A percentile compares a stretch with the other conserved stretches of the same genome.
phyloP scores from a whole-genome alignment of 2,797 vertebrate species.

The Poeciliopsis presidionis region DNA sequence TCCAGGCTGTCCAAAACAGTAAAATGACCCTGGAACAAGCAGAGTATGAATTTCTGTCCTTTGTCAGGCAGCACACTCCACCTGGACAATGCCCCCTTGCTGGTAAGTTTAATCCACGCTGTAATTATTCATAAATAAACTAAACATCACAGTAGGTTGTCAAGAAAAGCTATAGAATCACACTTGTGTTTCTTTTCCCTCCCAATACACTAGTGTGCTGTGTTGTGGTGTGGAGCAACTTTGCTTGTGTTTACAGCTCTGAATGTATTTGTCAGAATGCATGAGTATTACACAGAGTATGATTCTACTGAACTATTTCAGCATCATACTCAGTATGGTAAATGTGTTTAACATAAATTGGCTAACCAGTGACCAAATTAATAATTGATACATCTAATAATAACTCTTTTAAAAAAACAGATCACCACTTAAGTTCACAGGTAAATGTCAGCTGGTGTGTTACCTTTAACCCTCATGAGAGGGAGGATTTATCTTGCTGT shows the following conservation, averaged over 20 bases:
- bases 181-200: not conserved
- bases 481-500: not conserved
- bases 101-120: slow-evolving; percentile 76
- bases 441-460: not conserved
- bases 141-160: not conserved
- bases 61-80: slow-evolving; percentile 91
- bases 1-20: slow-evolving; percentile 92
- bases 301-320: not conserved
- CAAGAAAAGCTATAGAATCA: not conserved
- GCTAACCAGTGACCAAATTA: not conserved
- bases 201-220: too few species aligned
- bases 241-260: not conserved
- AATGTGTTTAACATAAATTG: not conserved
- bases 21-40: slow-evolving; percentile 89
- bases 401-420: not conserved
- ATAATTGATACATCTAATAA: not conserved
- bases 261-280: not conserved
- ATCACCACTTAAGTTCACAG: not conserved
- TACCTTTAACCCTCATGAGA: not conserved
- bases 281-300: not conserved
- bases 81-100: slow-evolving; percentile 94
- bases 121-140: not conserved
- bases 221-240: not conserved
- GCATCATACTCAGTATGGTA: not conserved
- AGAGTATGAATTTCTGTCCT: slow-evolving; percentile 95